Evolutionary conservation across 2,888 invertebrate species (phyloP).

Genomic region (Oxystoma pomonae): DNA sequence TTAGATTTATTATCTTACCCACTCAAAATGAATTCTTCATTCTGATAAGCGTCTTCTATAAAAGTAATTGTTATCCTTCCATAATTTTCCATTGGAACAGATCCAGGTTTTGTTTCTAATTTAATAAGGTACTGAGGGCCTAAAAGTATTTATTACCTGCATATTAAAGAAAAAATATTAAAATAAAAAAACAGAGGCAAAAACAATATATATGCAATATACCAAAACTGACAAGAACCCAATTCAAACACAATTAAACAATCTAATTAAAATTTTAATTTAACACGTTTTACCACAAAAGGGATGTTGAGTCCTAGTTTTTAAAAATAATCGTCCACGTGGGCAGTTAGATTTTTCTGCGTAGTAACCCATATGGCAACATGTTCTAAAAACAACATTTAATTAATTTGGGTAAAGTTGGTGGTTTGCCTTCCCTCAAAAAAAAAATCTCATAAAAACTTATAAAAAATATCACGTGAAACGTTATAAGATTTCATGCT

Average conservation of each 20-base stretch:
- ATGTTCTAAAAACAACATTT: conserved; percentile 51
- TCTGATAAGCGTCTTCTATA: not conserved
- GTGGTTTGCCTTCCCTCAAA: conserved; percentile 43
- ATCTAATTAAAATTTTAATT: no score
- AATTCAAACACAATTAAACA: no score
- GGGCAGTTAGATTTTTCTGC: conserved; percentile 75
- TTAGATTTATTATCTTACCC: not conserved
- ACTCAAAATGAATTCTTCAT: not conserved
- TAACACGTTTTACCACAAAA: conserved; percentile 83
- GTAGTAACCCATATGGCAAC: conserved; percentile 93
- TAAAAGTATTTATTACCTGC: not conserved
- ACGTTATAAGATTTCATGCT: no score
- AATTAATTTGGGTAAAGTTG: no score
- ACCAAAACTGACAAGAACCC: no score
- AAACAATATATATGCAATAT: no score
- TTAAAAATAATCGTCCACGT: conserved; percentile 79
- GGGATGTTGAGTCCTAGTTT: conserved; percentile 87
- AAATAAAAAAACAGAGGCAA: not conserved
- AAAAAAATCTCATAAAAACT: no score
- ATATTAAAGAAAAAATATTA: not conserved
- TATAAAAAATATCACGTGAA: no score
- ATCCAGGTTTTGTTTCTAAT: not conserved
- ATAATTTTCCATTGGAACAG: not conserved
- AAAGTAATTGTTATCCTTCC: not conserved
- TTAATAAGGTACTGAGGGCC: not conserved